phyloP scores from a whole-genome alignment of 2,888 invertebrate species.

The Rhamnusium bicolor region DNA sequence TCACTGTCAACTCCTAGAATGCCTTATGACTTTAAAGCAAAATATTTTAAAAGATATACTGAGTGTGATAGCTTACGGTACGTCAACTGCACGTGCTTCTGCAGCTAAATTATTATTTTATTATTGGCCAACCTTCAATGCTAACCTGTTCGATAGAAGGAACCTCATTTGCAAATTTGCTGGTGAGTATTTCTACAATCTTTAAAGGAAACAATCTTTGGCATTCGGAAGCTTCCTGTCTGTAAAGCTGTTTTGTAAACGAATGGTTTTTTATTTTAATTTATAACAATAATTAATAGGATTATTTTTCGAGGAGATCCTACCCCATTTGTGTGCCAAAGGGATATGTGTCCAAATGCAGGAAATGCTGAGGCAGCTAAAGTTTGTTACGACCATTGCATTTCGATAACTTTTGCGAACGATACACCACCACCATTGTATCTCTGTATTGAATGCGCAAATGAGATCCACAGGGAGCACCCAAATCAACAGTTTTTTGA shows the following conservation, averaged over 20 bases:
- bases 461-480: constrained; percentile 91
- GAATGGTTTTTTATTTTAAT: constrained; percentile 14
- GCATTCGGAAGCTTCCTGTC: neutral
- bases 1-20: constrained; percentile 96
- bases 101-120: constrained; percentile 98
- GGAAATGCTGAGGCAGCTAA: constrained; percentile 91
- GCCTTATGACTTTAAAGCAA: constrained; percentile 94
- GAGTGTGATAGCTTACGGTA: constrained; percentile 97
- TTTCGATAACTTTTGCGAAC: constrained; percentile 88
- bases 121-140: constrained; percentile 99
- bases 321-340: constrained; percentile 89
- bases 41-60: constrained; percentile 94
- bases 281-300: constrained; percentile 22
- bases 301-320: constrained; percentile 72
- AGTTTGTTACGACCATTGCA: constrained; percentile 94
- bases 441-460: constrained; percentile 96
- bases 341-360: constrained; percentile 92
- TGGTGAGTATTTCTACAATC: constrained; percentile 73
- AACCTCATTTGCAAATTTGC: constrained; percentile 90
- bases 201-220: constrained; percentile 2
- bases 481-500: constrained; percentile 90
- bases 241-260: neutral
- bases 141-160: constrained; percentile 91
- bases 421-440: constrained; percentile 96
- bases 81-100: constrained; percentile 92